Percentiles rank a stretch among this genome's conserved stretches.
phyloP scores from a whole-genome alignment of 2,797 vertebrate species.

The Gorsachius magnificus region DNA sequence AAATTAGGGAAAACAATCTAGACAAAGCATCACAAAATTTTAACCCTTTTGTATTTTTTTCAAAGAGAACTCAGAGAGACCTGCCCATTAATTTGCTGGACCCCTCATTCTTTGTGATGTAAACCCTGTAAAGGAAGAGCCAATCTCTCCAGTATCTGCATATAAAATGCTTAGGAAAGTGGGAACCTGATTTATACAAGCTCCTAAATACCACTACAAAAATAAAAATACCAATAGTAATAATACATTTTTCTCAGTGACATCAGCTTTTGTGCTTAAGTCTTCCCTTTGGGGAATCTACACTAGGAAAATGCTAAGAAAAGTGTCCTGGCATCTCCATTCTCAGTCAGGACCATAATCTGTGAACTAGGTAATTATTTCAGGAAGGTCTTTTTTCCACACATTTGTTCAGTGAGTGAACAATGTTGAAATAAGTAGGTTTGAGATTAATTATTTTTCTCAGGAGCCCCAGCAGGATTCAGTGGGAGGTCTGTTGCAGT shows the following conservation, averaged over 20 bases:
- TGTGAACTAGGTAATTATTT: constrained; percentile 18
- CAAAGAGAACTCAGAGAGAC: background rate
- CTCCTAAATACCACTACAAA: background rate
- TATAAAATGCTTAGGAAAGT: background rate
- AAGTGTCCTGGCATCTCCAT: background rate
- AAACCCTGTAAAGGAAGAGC: background rate
- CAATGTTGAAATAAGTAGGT: constrained; percentile 15
- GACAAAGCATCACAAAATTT: background rate
- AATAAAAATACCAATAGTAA: background rate
- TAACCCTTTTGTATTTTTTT: background rate
- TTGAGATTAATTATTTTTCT: constrained; percentile 60
- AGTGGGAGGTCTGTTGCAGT: constrained; percentile 19
- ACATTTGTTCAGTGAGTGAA: constrained; percentile 28
- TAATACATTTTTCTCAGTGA: background rate
- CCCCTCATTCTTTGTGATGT: background rate
- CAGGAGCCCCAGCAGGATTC: constrained; percentile 19
- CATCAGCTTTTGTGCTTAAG: background rate
- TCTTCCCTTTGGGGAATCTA: background rate
- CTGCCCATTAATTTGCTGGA: background rate
- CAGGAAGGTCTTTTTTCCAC: constrained; percentile 2
- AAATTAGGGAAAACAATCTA: background rate
- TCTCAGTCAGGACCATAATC: background rate
- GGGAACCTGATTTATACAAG: background rate
- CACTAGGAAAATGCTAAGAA: background rate
- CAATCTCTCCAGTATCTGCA: background rate